Base-by-base conservation (phyloP, 2,888 invertebrate genomes). In the Pemphredon lugubris region DNA sequence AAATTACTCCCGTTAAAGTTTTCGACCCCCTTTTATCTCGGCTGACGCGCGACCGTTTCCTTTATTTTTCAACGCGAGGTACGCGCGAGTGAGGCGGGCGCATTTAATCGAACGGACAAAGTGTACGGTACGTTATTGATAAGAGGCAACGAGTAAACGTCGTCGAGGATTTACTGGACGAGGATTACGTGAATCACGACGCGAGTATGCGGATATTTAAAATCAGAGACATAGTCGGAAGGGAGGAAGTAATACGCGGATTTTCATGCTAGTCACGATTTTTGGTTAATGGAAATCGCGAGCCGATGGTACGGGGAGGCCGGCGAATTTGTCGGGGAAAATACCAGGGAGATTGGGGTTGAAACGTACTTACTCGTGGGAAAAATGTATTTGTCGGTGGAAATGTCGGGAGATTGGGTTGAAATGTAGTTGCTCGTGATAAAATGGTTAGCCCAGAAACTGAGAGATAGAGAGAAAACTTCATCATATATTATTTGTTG, bases 1-100 rank as follows among this genome's bases (percentile, higher is more conserved):
- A 71, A 71, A 71, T 71, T 61, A 68, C 57, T 45, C 23, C 39
- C 14, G 45, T 57, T 32, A 21, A 40, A 71, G 30, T 69, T 57
- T 59, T 26, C 26, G 3, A 7, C 44, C 16, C 4, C 18, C 16
- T 34, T 32, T 37, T 47, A 16, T 34, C 39, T 23, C 2, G 16
- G 5, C 40, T 16, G 4, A 2, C 18, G 6, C 14, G 14, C 18
- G 42, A 16, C 59, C 42, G n/a, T n/a, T n/a, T n/a, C n/a, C n/a
- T n/a, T n/a, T n/a, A n/a, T n/a, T n/a, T n/a, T n/a, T n/a, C n/a
- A n/a, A n/a, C n/a, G n/a, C n/a, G 26, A 26, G 7, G 13, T 20
- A 16, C 23, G 23, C 18, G 37, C 6, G 39, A 7, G 9, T 14
- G 2, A 34, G 39, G 14, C 9, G 37, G 16, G 16, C 47, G n/a